These are phyloP conservation scores for Eulemur coronatus DNA, from an alignment of 2,797 vertebrate species.

Conservation along the genomic window DNA sequence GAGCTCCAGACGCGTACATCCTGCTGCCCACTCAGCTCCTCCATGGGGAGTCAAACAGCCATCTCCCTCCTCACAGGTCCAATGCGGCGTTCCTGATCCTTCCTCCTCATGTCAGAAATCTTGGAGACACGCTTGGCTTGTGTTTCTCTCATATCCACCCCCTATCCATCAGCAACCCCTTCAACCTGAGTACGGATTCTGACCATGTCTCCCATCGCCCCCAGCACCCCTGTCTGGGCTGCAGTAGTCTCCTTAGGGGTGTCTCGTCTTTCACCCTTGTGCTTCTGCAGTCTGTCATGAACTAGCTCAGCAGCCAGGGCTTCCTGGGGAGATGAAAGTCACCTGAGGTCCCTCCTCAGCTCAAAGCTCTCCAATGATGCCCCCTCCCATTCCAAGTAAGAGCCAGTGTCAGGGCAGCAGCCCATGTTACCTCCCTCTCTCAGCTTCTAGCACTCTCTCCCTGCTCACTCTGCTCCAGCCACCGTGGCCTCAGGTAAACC, in stretches of 20 bases:
- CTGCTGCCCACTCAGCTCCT: background rate
- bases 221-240: background rate
- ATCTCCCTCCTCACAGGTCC: background rate
- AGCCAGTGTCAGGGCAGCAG: background rate
- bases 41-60: background rate
- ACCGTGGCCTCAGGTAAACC: background rate
- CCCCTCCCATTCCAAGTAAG: background rate
- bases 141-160: background rate
- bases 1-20: background rate
- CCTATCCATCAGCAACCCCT: background rate
- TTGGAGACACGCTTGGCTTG: background rate
- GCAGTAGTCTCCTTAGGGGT: background rate
- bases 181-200: background rate
- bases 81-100: background rate
- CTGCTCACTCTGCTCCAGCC: background rate
- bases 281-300: background rate
- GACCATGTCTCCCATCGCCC: background rate
- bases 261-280: background rate
- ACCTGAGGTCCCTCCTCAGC: background rate
- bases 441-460: background rate
- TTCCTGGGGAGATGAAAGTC: background rate
- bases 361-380: fast-evolving
- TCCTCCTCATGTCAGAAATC: background rate
- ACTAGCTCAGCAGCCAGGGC: background rate
- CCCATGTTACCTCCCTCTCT: background rate